Base-by-base conservation (phyloP, 2,888 invertebrate species). In the Hemaris fuciformis region DNA sequence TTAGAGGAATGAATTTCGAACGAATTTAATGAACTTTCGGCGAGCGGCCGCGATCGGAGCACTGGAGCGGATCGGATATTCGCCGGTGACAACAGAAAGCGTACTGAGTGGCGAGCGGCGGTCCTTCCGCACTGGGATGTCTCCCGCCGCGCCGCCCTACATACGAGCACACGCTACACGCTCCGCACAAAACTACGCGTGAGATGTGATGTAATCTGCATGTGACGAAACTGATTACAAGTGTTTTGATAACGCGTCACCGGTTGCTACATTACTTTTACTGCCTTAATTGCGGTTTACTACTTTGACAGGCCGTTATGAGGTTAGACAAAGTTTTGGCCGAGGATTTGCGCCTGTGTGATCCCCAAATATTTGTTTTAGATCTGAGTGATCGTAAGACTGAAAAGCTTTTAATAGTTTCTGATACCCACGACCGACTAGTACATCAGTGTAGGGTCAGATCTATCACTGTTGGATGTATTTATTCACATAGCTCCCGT, bases 101-200 rank as follows among this genome's bases (percentile, higher is more conserved):
- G 81, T 75, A 85, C 85, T 82, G 70, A 68, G 71, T 74, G 73
- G 61, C 69, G 63, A 61, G 56, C 22, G 63, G 53, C 45, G 64
- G 84, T 81, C 87, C 87, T 89, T 89, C 86, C 88, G 88, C 81
- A 81, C 78, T 83, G 86, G 90, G 89, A 87, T 80, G 85, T 79
- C 89, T 90, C 91, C 91, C 91, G 90, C 91, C 86, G 83, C 85
- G 89, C 81, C 88, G 89, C 80, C 89, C 90, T 89, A 89, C 84
- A 85, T 89, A 81, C 71, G 68, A 62, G 62, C 60, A 57, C 63
- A 65, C 34, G 57, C 34, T 13, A 10, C 46, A 62, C 64, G 46
- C 60, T 70, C 67, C 66, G 71, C 61, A 71, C 66, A 57, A 62
- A 64, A 70, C 71, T 71, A 77, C 74, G 78, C 78, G 78, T 77